A percentile compares a stretch with the other conserved stretches of the same genome.
These are phyloP conservation scores for Dicaeum eximium DNA, from an alignment of 2,113 vertebrate genomes.

Conservation along the genomic window DNA sequence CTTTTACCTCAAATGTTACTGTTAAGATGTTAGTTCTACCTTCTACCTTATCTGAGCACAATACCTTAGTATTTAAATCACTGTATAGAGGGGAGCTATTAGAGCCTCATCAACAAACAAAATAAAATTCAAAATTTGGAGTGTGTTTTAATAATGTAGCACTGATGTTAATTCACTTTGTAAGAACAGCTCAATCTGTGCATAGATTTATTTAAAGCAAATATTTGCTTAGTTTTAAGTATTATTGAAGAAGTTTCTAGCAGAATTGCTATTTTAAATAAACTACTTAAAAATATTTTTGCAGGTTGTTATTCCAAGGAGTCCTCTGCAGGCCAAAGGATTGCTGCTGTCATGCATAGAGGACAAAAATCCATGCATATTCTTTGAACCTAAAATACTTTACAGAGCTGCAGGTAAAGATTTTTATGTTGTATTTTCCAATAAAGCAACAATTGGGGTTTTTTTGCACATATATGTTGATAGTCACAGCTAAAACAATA, in stretches of 20 bases:
- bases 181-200: background rate
- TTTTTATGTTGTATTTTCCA: background rate
- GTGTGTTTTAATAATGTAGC: background rate
- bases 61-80: background rate
- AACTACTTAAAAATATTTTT: conserved; percentile 26
- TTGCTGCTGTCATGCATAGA: conserved; percentile 92
- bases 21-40: background rate
- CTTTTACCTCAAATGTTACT: background rate
- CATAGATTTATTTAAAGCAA: background rate
- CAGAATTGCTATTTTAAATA: background rate
- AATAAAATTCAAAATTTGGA: background rate
- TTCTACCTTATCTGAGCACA: background rate
- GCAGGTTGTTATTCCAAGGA: conserved; percentile 92
- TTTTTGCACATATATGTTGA: background rate
- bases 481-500: background rate
- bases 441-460: background rate
- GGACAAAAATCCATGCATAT: conserved; percentile 96
- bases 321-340: conserved; percentile 94
- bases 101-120: background rate
- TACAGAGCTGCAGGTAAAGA: conserved; percentile 96
- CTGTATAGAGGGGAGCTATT: background rate
- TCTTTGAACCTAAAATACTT: conserved; percentile 99
- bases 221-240: background rate
- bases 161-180: background rate
- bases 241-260: background rate